These are phyloP conservation scores for Chromoteleia sp. DNA, from an alignment of 2,888 invertebrate genomes.

Conservation along the genomic window DNA sequence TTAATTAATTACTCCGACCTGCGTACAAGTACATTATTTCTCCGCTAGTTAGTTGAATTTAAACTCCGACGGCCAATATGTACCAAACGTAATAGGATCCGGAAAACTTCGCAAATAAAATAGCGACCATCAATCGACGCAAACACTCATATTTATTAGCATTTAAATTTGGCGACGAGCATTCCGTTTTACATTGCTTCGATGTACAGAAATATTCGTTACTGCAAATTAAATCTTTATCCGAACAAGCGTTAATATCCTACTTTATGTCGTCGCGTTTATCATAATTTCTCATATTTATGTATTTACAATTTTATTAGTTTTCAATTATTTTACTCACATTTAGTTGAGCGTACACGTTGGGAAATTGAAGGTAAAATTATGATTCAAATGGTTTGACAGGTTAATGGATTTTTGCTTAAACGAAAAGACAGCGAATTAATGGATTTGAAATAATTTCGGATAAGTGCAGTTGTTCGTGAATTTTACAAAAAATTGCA, in stretches of 20 bases:
- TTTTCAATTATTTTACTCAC: too few relatives aligned
- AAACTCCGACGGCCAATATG: slow-evolving; percentile 24
- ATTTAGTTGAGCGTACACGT: too few relatives aligned
- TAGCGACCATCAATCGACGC: slow-evolving; percentile 25
- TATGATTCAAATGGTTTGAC: background rate
- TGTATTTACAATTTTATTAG: background rate
- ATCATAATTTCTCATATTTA: background rate
- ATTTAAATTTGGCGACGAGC: slow-evolving; percentile 21
- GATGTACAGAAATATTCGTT: background rate
- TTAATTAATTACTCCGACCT: slow-evolving; percentile 23
- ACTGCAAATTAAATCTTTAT: slow-evolving; percentile 13
- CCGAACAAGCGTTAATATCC: background rate
- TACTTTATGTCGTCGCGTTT: background rate
- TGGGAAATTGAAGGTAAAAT: too few relatives aligned
- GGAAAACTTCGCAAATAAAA: slow-evolving; percentile 36
- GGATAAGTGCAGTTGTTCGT: background rate
- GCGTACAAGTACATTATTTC: slow-evolving; percentile 16
- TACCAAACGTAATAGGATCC: slow-evolving; percentile 30
- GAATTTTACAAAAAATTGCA: slow-evolving; percentile 4
- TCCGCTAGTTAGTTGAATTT: slow-evolving; percentile 20
- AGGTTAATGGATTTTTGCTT: background rate
- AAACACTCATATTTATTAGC: slow-evolving; percentile 39
- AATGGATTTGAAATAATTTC: background rate
- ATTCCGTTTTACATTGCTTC: slow-evolving; percentile 18
- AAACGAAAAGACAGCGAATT: background rate